Evolutionary conservation across 2,113 vertebrate species (phyloP), one percentile per base, ranked within the genome.

Genomic region (Hyperoodon ampullatus): DNA sequence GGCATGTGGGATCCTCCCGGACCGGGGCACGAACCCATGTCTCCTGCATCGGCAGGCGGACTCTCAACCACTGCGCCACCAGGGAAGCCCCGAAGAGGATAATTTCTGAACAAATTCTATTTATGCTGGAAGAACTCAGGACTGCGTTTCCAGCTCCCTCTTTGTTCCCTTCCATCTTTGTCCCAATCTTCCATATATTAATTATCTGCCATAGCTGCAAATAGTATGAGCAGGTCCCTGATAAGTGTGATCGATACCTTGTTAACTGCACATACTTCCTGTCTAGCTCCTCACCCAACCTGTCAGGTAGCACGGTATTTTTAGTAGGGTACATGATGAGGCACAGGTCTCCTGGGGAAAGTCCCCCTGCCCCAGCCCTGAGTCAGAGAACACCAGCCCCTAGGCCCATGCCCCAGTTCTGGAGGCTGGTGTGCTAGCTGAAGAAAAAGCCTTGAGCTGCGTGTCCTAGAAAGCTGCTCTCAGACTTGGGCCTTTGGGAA

Each of bases 391-490:
- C n/a, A 77, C 39, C 86, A 93, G 89, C 96, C 95, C 93, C 94
- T 60, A 90, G 80, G 94, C 87, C 92, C 28, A 0, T 94, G 97
- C 92, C 93, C 98, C 96, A 98, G 84, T 98, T 98, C 94, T 80
- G 44, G 83, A 85, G 61, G 60, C 90, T 96, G 77, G 26, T 19
- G 6, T 2, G 0, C 71, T 26, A 26, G 92, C 77, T 87, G 77
- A 91, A 91, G 77, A 71, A 89, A 50, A n/a, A 94, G 68, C 91
- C 10, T n/a, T 47, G 82, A 58, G 86, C 91, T 84, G 74, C 12
- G 0, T 85, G 97, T 97, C 98, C 98, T 98, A 98, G 94, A 98
- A 98, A 98, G 92, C 94, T 92, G 93, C 71, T 94, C 92, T 95
- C 89, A 81, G 94, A 84, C 70, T 87, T 15, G 70, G 95, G 87